A percentile compares a stretch with the other conserved stretches of the same genome.
phyloP scores from a whole-genome alignment of 2,888 invertebrate species.

The Apantesis nais region DNA sequence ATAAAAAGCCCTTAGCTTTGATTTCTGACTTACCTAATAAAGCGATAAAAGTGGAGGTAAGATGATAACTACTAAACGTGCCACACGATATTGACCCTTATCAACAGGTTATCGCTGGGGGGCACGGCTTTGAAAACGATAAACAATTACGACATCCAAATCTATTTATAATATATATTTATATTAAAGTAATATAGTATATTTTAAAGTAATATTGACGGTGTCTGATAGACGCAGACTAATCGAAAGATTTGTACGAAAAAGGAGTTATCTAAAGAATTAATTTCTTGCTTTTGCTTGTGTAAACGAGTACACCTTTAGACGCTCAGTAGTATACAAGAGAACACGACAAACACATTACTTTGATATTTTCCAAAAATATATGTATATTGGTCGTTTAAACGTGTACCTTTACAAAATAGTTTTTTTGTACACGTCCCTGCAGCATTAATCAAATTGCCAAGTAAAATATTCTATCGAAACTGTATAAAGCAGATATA shows the following conservation, averaged over 20 bases:
- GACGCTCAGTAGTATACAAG: not conserved
- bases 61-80: not conserved
- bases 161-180: too few species aligned
- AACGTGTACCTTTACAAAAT: too few species aligned
- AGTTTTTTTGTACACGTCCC: too few species aligned
- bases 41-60: not conserved
- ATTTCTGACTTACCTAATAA: not conserved
- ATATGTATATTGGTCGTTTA: too few species aligned
- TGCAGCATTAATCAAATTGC: too few species aligned
- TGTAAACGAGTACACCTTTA: not conserved
- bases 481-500: too few species aligned
- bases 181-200: too few species aligned
- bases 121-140: constrained; percentile 20
- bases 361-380: too few species aligned
- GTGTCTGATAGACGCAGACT: not conserved
- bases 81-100: constrained; percentile 17
- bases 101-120: constrained; percentile 31
- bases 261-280: too few species aligned
- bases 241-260: not conserved
- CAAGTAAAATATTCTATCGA: too few species aligned
- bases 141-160: constrained; percentile 24
- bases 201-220: not conserved
- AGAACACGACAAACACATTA: not conserved
- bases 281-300: too few species aligned
- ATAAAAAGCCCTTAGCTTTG: not conserved